These are phyloP conservation scores for Paraplagusia blochii DNA, from an alignment of 2,113 vertebrate genomes.

Conservation along the genomic window DNA sequence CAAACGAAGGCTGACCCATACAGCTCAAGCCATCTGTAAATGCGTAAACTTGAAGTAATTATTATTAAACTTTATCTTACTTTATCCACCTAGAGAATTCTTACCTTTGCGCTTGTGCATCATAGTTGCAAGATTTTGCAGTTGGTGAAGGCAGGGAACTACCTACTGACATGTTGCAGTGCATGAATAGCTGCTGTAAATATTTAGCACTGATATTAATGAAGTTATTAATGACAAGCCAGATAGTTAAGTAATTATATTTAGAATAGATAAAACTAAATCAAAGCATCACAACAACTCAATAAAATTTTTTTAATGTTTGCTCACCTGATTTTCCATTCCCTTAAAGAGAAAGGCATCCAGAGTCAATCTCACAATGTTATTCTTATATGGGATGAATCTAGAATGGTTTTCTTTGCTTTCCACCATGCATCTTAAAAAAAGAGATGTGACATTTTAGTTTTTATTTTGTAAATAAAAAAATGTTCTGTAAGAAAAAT, in stretches of 20 bases:
- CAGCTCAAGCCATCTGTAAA: slow-evolving; percentile 72
- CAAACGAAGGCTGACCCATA: slow-evolving; percentile 55
- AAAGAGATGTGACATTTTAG: not conserved
- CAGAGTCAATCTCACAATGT: slow-evolving; percentile 64
- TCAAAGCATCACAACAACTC: not conserved
- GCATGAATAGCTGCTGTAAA: slow-evolving; percentile 67
- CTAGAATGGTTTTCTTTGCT: slow-evolving; percentile 54
- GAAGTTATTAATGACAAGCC: no score
- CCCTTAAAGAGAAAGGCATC: slow-evolving; percentile 68
- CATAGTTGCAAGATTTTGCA: slow-evolving; percentile 72
- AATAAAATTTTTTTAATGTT: not conserved
- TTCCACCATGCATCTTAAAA: slow-evolving; percentile 68
- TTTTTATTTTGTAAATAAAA: not conserved
- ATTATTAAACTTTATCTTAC: not conserved
- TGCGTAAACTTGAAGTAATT: no score
- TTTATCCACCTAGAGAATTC: not conserved
- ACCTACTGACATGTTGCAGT: slow-evolving; percentile 64
- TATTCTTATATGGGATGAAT: slow-evolving; percentile 58
- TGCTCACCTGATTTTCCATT: slow-evolving; percentile 51
- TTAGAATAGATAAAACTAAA: no score
- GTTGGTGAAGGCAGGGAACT: slow-evolving; percentile 35
- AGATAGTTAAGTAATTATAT: no score
- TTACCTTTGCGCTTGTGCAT: slow-evolving; percentile 47
- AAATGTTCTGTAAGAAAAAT: not conserved
- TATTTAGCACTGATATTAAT: no score